A percentile compares a stretch with the other conserved stretches of the same genome.
Evolutionary conservation across 2,113 vertebrate species (phyloP).

Genomic region (Microcebus lehilahytsara): DNA sequence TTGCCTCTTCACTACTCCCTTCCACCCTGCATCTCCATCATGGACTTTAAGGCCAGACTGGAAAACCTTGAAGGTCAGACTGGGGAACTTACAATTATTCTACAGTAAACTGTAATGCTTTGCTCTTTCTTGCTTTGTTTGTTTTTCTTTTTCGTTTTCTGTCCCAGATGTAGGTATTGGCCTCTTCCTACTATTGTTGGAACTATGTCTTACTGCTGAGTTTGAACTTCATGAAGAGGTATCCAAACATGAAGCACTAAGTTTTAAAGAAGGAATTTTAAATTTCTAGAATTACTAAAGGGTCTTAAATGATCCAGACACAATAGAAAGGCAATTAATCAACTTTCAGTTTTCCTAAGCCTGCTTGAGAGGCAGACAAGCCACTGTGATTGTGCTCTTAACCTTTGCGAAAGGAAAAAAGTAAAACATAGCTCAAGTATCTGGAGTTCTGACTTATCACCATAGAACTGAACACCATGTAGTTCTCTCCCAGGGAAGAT

Average conservation of each 20-base stretch:
- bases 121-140: not conserved
- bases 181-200: not conserved
- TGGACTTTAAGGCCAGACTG: not conserved
- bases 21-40: not conserved
- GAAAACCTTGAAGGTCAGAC: not conserved
- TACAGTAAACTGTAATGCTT: not conserved
- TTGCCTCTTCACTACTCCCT: not conserved
- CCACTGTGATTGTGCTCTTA: not conserved
- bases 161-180: not conserved
- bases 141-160: not conserved
- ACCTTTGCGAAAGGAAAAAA: constrained; percentile 18
- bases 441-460: constrained; percentile 37
- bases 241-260: not conserved
- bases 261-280: not conserved
- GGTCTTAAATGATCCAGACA: not conserved
- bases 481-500: constrained; percentile 61
- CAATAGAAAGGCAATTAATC: not conserved
- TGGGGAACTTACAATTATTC: not conserved
- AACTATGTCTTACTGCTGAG: not conserved
- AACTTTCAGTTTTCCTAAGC: constrained; percentile 49
- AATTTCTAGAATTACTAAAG: not conserved
- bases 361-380: not conserved
- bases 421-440: not conserved
- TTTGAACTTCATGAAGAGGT: not conserved
- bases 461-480: constrained; percentile 10